Evolutionary conservation across 2,888 invertebrate species (phyloP).

Genomic region (Hoplodrina blanda): DNA sequence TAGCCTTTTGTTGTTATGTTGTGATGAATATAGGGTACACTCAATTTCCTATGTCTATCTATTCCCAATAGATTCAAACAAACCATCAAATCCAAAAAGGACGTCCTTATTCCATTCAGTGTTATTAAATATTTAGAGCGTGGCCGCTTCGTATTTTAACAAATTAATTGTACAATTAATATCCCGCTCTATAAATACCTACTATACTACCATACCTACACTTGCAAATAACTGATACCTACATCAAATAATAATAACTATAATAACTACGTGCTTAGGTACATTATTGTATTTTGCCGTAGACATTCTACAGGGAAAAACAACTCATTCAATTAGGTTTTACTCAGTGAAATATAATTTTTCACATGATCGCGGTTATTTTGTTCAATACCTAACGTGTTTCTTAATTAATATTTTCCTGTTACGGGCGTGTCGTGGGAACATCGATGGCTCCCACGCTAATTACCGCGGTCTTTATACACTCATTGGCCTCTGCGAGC

Average conservation of each 20-base stretch:
- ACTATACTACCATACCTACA: conserved; percentile 12
- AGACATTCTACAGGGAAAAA: conserved; percentile 29
- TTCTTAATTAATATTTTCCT: conserved; percentile 82
- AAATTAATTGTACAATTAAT: conserved; percentile 16
- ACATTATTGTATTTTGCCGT: neutral
- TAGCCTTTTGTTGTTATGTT: neutral
- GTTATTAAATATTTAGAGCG: conserved; percentile 37
- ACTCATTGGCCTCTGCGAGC: conserved; percentile 74
- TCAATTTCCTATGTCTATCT: neutral
- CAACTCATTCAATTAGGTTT: conserved; percentile 22
- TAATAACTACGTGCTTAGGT: neutral
- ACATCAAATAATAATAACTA: neutral
- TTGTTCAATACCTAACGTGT: conserved; percentile 67
- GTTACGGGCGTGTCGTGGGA: conserved; percentile 83
- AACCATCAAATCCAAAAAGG: conserved; percentile 23
- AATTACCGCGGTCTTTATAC: conserved; percentile 79
- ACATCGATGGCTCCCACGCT: conserved; percentile 84
- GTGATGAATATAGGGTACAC: neutral
- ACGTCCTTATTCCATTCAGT: conserved; percentile 32
- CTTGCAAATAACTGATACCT: conserved; percentile 3
- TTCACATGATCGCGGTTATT: conserved; percentile 63
- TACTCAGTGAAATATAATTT: conserved; percentile 45
- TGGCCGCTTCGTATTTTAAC: conserved; percentile 37
- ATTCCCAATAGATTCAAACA: neutral
- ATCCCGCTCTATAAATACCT: conserved; percentile 15